A percentile compares a stretch with the other conserved stretches of the same genome.
Conservation (phyloP, 1,140 invertebrate genomes). For the Drosophila albomicans region DNA sequence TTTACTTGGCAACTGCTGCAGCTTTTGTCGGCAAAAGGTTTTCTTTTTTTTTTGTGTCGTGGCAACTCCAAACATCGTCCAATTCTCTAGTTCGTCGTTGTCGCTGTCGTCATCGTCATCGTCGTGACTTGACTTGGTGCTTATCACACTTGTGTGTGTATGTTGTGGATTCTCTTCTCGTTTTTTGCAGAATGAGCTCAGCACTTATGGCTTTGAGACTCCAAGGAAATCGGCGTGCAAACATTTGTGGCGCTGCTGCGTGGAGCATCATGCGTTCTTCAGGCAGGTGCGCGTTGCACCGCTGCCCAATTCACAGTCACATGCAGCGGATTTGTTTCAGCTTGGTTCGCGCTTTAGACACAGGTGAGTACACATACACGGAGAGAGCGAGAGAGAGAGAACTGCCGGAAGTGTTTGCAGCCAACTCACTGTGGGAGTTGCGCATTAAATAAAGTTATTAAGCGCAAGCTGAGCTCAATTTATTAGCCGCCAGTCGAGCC, state of each 20-base stretch:
- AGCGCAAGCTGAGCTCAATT: constrained; percentile 29
- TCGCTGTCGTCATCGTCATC: constrained; percentile 37
- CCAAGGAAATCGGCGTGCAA: constrained; percentile 97
- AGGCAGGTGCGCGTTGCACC: constrained; percentile 92
- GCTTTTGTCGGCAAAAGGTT: constrained; percentile 49
- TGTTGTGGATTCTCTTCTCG: constrained; percentile 13
- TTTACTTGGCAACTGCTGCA: constrained; percentile 51
- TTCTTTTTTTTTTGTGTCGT: not conserved
- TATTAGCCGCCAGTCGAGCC: constrained; percentile 40
- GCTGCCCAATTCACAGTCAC: constrained; percentile 85
- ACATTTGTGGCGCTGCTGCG: constrained; percentile 99
- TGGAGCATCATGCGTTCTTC: constrained; percentile 99
- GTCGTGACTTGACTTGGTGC: constrained; percentile 75
- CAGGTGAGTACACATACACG: constrained; percentile 86
- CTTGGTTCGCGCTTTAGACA: constrained; percentile 90
- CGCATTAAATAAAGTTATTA: constrained; percentile 52
- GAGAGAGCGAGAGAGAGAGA: not conserved
- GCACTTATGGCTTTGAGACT: constrained; percentile 97
- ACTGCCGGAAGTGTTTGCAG: constrained; percentile 58
- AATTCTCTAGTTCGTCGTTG: constrained; percentile 8
- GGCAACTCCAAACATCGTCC: constrained; percentile 6
- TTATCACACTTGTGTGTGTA: constrained; percentile 68
- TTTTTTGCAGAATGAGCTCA: constrained; percentile 93
- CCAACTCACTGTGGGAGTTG: constrained; percentile 45
- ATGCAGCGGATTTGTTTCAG: constrained; percentile 89